Conservation (phyloP, 2,797 vertebrate species). For the Myoxocephalus aenaeus region DNA sequence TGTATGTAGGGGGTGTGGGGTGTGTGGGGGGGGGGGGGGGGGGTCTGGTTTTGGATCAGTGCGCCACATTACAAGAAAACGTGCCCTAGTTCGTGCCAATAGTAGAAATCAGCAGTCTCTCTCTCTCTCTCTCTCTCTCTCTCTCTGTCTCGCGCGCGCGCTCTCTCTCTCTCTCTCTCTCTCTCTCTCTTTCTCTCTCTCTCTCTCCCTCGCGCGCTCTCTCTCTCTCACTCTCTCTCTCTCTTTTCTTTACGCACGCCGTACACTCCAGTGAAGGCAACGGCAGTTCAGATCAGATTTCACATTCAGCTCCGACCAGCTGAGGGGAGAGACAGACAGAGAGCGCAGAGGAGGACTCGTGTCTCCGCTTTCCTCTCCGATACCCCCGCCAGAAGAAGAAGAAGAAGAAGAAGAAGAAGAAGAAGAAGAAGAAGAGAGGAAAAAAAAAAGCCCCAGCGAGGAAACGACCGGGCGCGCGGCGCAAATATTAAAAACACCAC, state of each 20-base stretch:
- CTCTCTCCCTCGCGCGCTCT: slow-evolving; percentile 21
- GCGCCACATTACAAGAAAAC: slow-evolving; percentile 56
- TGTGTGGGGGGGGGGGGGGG: slow-evolving; percentile 12
- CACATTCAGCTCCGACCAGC: slow-evolving; percentile 81
- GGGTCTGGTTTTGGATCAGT: slow-evolving; percentile 50
- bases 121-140: slow-evolving; percentile 22
- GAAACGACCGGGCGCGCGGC: slow-evolving; percentile 40
- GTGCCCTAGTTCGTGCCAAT: slow-evolving; percentile 54
- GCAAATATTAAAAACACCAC: slow-evolving; percentile 43
- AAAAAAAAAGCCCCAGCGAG: slow-evolving; percentile 23
- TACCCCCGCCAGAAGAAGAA: slow-evolving; percentile 22
- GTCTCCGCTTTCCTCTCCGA: slow-evolving; percentile 62
- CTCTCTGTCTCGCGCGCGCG: not conserved
- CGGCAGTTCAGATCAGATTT: slow-evolving; percentile 83
- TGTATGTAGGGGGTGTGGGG: slow-evolving; percentile 5
- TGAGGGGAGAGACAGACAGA: slow-evolving; percentile 57
- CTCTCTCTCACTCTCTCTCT: not conserved
- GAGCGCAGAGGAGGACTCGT: slow-evolving; percentile 61
- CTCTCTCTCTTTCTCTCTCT: not conserved
- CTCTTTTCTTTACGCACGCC: slow-evolving; percentile 50
- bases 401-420: slow-evolving; percentile 29
- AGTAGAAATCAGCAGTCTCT: slow-evolving; percentile 63
- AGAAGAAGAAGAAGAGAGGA: slow-evolving; percentile 16
- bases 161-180: slow-evolving; percentile 21
- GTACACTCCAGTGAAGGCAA: slow-evolving; percentile 71